Evolutionary conservation across 2,797 vertebrate species (phyloP).

Genomic region (Lophotriccus pileatus): DNA sequence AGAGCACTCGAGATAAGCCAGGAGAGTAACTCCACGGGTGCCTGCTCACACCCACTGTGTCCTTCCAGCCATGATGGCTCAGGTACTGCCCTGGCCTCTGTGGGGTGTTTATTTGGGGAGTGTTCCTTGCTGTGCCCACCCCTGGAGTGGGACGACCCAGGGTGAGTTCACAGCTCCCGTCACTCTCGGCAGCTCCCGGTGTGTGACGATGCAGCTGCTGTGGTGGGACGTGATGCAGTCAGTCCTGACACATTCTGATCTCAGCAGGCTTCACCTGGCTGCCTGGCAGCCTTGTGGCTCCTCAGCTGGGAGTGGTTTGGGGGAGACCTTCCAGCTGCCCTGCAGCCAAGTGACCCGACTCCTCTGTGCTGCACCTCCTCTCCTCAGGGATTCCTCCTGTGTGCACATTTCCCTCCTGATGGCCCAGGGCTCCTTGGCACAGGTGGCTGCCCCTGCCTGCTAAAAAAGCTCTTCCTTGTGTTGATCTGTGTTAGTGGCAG

Average conservation of each 20-base stretch:
- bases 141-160: background rate
- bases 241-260: background rate
- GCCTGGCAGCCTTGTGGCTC: background rate
- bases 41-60: background rate
- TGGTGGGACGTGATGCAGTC: background rate
- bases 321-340: background rate
- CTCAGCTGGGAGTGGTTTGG: background rate
- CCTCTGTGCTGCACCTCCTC: background rate
- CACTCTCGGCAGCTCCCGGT: background rate
- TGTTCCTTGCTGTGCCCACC: background rate
- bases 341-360: background rate
- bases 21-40: background rate
- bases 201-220: background rate
- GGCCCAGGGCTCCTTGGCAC: background rate
- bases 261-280: background rate
- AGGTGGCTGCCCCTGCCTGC: background rate
- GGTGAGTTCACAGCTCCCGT: background rate
- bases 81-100: background rate
- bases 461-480: background rate
- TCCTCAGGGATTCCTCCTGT: background rate
- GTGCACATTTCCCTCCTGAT: background rate
- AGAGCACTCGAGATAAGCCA: accelerated
- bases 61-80: background rate
- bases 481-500: background rate
- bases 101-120: background rate